phyloP scores from a whole-genome alignment of 2,888 invertebrate species.

The Cephus pygmeus region DNA sequence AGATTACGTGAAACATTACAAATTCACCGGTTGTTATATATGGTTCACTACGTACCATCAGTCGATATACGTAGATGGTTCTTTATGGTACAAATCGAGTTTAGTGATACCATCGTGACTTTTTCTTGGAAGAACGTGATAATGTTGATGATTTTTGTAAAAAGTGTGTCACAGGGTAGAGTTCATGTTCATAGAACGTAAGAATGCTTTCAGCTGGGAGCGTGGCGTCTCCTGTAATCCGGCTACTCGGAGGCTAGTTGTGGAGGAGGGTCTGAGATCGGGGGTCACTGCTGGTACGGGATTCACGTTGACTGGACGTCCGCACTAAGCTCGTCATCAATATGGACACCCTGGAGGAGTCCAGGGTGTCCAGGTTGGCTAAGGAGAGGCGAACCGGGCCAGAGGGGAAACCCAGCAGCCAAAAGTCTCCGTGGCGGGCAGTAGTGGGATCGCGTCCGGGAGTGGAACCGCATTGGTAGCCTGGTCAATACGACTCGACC shows the following conservation, averaged over 20 bases:
- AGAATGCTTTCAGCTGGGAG: constrained; percentile 76
- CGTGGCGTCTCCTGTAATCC: constrained; percentile 99
- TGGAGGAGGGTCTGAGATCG: constrained; percentile 93
- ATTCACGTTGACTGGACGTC: constrained; percentile 91
- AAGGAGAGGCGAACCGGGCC: constrained; percentile 98
- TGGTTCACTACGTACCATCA: not conserved
- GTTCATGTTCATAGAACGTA: not conserved
- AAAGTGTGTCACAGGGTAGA: not conserved
- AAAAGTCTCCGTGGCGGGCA: constrained; percentile 98
- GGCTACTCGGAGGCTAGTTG: constrained; percentile 93
- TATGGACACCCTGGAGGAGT: constrained; percentile 92
- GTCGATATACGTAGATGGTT: not conserved
- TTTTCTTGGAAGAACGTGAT: not conserved
- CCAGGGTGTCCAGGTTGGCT: constrained; percentile 87
- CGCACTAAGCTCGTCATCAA: constrained; percentile 97
- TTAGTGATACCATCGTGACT: not conserved
- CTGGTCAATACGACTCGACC: constrained; percentile 83
- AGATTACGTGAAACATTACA: not conserved
- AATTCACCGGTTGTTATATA: not conserved
- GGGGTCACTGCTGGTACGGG: constrained; percentile 76
- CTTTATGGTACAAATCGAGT: not conserved
- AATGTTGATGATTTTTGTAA: not conserved
- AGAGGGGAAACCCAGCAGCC: constrained; percentile 99
- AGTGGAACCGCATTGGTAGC: constrained; percentile 91
- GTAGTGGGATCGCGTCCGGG: constrained; percentile 99